phyloP scores from a whole-genome alignment of 2,113 vertebrate species.

The Zingel zingel region DNA sequence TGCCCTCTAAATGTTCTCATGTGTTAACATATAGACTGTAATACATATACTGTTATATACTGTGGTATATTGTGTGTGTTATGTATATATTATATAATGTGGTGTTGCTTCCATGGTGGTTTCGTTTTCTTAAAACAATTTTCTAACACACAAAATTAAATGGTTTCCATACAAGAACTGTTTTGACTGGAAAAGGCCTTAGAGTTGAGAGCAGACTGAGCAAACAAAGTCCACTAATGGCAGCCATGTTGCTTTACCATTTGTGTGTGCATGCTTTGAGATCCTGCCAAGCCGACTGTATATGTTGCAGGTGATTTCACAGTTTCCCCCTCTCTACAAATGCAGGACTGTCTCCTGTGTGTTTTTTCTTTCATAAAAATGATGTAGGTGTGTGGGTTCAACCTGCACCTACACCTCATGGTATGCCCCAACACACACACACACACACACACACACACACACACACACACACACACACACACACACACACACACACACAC shows the following conservation, averaged over 20 bases:
- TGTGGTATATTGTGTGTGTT: neutral
- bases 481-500: constrained; percentile 3
- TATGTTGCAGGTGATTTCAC: constrained; percentile 60
- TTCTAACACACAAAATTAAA: constrained; percentile 26
- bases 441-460: constrained; percentile 19
- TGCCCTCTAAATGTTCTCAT: neutral
- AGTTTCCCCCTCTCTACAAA: constrained; percentile 50
- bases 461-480: constrained; percentile 2
- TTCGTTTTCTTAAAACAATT: constrained; percentile 2
- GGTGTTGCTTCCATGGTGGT: neutral
- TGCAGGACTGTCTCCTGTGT: constrained; percentile 46
- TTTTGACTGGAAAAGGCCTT: constrained; percentile 36
- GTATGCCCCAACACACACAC: constrained; percentile 25
- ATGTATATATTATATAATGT: neutral
- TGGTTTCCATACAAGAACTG: neutral
- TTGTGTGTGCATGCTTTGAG: constrained; percentile 50
- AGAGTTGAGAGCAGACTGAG: constrained; percentile 4
- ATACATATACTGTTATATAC: neutral
- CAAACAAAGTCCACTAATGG: constrained; percentile 39
- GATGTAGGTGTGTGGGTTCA: constrained; percentile 70
- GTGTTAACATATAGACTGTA: neutral
- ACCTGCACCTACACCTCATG: constrained; percentile 47
- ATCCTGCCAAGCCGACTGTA: constrained; percentile 41
- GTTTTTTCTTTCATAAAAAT: constrained; percentile 72
- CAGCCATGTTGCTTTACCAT: constrained; percentile 52